Evolutionary conservation across 1,140 invertebrate genomes (phyloP).

Genomic region (Chlorops oryzae): DNA sequence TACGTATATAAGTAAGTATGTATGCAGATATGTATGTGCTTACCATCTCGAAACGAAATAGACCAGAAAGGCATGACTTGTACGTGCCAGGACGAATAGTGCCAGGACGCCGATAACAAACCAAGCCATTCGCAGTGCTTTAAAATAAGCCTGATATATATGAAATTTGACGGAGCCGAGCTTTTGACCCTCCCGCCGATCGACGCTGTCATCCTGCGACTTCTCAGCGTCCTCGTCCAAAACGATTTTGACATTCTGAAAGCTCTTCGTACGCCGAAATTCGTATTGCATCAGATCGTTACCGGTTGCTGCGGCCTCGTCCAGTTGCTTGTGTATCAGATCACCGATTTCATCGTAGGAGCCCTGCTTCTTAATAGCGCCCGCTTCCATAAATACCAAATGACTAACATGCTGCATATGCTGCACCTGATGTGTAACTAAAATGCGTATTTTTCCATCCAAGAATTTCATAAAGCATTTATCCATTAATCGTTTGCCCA

Average conservation of each 20-base stretch:
- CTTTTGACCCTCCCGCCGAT: slow-evolving; percentile 35
- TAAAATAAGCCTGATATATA: slow-evolving; percentile 65
- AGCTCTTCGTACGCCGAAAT: too few species aligned
- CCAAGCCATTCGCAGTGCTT: slow-evolving; percentile 57
- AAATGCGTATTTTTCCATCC: slow-evolving; percentile 61
- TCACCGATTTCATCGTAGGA: slow-evolving; percentile 40
- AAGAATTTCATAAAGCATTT: slow-evolving; percentile 63
- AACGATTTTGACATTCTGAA: too few species aligned
- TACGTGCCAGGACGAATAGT: slow-evolving; percentile 60
- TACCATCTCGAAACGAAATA: slow-evolving; percentile 71
- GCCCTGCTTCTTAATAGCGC: slow-evolving; percentile 41
- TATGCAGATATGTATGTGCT: not conserved
- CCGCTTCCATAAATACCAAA: slow-evolving; percentile 58
- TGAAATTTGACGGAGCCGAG: slow-evolving; percentile 45
- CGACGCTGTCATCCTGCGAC: not conserved
- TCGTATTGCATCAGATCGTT: too few species aligned
- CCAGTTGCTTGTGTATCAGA: too few species aligned
- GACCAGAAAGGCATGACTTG: slow-evolving; percentile 63
- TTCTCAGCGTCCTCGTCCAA: too few species aligned
- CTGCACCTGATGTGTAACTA: slow-evolving; percentile 88
- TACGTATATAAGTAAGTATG: not conserved
- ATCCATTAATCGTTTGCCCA: slow-evolving; percentile 70
- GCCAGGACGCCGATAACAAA: slow-evolving; percentile 54
- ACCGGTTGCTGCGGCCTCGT: too few species aligned
- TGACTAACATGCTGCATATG: slow-evolving; percentile 69